Conservation (phyloP, 2,888 invertebrate species). For the Acronicta aceris region DNA sequence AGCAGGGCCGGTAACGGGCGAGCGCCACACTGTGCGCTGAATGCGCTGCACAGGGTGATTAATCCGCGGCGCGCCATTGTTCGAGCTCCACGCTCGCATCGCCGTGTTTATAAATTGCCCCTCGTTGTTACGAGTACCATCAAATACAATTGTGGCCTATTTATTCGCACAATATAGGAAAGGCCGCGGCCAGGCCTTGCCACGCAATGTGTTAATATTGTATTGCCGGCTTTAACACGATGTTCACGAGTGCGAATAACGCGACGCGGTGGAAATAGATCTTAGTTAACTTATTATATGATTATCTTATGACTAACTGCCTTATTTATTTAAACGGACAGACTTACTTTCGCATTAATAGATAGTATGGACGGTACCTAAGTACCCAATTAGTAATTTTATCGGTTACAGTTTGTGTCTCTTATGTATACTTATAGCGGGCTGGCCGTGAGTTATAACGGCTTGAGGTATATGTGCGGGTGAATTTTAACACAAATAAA, state of each 20-base stretch:
- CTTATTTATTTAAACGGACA: too few species aligned
- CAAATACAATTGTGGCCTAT: slow-evolving; percentile 46
- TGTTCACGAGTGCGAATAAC: background rate
- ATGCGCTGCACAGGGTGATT: slow-evolving; percentile 29
- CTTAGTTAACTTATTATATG: too few species aligned
- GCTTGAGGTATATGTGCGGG: too few species aligned
- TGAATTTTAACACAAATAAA: too few species aligned
- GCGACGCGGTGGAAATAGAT: too few species aligned
- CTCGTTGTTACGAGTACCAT: slow-evolving; percentile 37
- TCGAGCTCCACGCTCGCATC: slow-evolving; percentile 23
- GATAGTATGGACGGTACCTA: too few species aligned
- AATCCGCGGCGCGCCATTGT: slow-evolving; percentile 34
- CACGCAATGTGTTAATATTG: slow-evolving; percentile 27
- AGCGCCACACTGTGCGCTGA: slow-evolving; percentile 2
- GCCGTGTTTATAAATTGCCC: slow-evolving; percentile 46
- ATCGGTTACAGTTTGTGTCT: too few species aligned
- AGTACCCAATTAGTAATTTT: too few species aligned
- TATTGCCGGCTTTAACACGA: slow-evolving; percentile 10
- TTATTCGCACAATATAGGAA: slow-evolving; percentile 37
- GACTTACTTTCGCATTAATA: too few species aligned
- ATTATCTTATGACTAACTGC: too few species aligned
- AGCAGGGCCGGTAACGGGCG: background rate
- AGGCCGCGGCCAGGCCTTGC: slow-evolving; percentile 1
- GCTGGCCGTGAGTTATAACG: too few species aligned
- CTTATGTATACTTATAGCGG: too few species aligned